Evolutionary conservation across 2,797 vertebrate species (phyloP), one percentile per base, ranked within the genome.

Genomic region (Pipistrellus pygmaeus): DNA sequence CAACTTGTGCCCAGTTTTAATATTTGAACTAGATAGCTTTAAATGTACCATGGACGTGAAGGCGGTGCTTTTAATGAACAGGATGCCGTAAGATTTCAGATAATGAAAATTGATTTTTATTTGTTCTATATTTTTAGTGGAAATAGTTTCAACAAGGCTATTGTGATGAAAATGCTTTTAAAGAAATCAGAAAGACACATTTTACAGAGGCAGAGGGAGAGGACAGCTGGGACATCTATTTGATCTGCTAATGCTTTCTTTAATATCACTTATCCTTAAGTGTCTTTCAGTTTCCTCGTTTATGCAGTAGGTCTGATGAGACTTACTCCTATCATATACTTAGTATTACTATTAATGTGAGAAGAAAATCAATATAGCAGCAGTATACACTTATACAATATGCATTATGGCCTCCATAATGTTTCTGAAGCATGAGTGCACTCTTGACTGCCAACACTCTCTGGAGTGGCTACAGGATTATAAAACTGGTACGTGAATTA

Each of bases 181-280:
- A 94, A 92, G 48, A 90, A 94, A 88, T 73, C 69, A 93, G 69
- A 90, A 91, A 60, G 60, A 11, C 57, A 87, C 76, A 21, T 66
- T 94, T 93, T 68, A 87, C 44, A 15, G 66, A 69, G 44, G 41
- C 18, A 9, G 78, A 64, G 71, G 71, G 73, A 72, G 38, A 84
- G 17, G 32, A 69, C 72, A 85, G 57, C 46, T 51, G 15, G 41
- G 90, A 60, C 30, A 77, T 92, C 48, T 90, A 71, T 81, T 89
- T 89, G 90, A 73, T 82, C 93, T 91, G 32, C 51, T 89, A 85
- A 96, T 91, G 62, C 80, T 95, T 90, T 83, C 78, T 85, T 95
- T 83, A 85, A 64, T 78, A 80, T 85, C 35, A 48, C 51, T 91
- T 86, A 75, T 68, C 62, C 55, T 77, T 96, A 94, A 89, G 72